These are phyloP conservation scores for Leptestheria dahalacensis DNA, from an alignment of 1,140 invertebrate genomes.

Conservation along the genomic window DNA sequence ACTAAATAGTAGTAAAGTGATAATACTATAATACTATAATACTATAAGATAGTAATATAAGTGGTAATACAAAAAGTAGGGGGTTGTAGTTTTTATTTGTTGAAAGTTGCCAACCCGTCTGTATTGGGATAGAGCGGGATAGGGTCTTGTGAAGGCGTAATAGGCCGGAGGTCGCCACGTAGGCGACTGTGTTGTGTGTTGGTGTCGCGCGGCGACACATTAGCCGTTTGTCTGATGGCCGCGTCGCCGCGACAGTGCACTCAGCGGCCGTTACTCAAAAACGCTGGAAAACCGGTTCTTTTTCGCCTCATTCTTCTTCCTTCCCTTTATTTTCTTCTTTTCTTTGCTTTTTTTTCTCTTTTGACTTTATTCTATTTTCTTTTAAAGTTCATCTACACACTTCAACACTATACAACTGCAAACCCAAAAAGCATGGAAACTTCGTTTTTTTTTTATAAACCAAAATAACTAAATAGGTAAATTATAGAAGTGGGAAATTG, in stretches of 20 bases:
- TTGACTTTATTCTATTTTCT: background rate
- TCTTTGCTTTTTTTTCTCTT: background rate
- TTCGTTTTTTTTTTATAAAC: no score
- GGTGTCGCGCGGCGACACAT: background rate
- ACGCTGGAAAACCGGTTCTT: background rate
- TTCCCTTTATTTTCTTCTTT: background rate
- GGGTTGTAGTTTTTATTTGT: background rate
- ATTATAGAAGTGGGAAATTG: no score
- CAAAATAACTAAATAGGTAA: no score
- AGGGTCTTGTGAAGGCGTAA: background rate
- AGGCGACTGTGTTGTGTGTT: background rate
- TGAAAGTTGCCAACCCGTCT: background rate
- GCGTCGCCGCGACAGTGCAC: background rate
- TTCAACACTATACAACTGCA: no score
- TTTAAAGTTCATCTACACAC: background rate
- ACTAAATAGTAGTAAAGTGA: no score
- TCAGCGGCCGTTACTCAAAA: background rate
- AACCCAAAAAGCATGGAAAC: no score
- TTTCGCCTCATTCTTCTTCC: background rate
- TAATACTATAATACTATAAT: no score
- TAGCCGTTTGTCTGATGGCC: background rate
- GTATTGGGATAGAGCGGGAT: background rate
- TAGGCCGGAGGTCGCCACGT: background rate
- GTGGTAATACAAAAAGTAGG: no score
- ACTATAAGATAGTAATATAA: no score